phyloP scores from a whole-genome alignment of 2,888 invertebrate species.

The Anthophora plumipes region DNA sequence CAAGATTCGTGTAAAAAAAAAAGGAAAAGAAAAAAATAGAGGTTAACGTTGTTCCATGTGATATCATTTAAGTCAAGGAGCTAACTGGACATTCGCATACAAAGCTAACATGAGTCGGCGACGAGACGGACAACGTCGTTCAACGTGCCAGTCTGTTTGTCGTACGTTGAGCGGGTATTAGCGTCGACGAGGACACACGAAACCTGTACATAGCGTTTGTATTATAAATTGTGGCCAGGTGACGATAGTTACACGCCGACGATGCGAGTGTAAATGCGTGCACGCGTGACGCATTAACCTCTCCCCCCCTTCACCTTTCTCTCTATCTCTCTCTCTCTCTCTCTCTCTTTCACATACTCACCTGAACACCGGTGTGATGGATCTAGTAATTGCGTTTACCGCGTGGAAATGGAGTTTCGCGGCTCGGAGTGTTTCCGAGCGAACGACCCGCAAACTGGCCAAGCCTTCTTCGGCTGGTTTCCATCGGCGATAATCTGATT shows the following conservation, averaged over 20 bases:
- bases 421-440: conserved; percentile 28
- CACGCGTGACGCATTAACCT: not conserved
- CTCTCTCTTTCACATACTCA: conserved; percentile 16
- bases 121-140: conserved; percentile 29
- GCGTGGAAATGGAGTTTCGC: conserved; percentile 46
- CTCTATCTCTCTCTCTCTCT: not conserved
- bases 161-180: conserved; percentile 58
- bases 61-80: too few species aligned
- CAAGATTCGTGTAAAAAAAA: too few species aligned
- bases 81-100: not conserved
- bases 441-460: not conserved
- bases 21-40: too few species aligned
- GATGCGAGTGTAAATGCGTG: conserved; percentile 35
- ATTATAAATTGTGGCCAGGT: conserved; percentile 74
- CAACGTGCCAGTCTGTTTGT: conserved; percentile 26
- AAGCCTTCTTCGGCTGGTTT: not conserved
- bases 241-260: conserved; percentile 62
- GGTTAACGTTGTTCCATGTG: too few species aligned
- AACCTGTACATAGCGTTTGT: conserved; percentile 74
- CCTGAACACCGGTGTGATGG: conserved; percentile 16
- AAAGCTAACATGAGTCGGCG: not conserved
- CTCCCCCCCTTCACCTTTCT: too few species aligned
- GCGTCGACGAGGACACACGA: conserved; percentile 62
- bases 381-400: conserved; percentile 39
- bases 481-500: not conserved